These are phyloP conservation scores for Apomyelois bistriatella DNA, from an alignment of 2,888 invertebrate genomes.

Conservation along the genomic window DNA sequence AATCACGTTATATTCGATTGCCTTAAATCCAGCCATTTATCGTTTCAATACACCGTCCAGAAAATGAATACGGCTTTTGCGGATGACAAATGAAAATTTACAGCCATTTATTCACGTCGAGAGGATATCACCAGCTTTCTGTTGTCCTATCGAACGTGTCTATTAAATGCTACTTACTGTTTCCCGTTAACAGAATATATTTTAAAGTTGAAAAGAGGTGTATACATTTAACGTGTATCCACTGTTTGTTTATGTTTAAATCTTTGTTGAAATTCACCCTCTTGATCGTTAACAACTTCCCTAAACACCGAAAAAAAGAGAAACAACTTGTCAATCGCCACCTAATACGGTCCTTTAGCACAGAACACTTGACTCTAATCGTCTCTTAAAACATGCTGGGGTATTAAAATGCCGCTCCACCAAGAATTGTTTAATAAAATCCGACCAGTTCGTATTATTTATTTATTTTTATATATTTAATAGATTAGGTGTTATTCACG, in stretches of 20 bases:
- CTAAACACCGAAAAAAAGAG: constrained; percentile 24
- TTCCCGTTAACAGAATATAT: constrained; percentile 4
- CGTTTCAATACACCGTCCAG: constrained; percentile 30
- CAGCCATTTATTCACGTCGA: constrained; percentile 29
- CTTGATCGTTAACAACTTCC: constrained; percentile 27
- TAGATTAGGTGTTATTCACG: too few relatives aligned
- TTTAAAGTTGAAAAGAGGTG: not conserved
- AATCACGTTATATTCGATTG: constrained; percentile 17
- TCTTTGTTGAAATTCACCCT: constrained; percentile 10
- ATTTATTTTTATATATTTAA: not conserved
- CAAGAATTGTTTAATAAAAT: too few relatives aligned
- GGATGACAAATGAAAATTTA: constrained; percentile 37
- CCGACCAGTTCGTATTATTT: not conserved
- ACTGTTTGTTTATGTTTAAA: not conserved
- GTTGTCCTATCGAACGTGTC: constrained; percentile 21
- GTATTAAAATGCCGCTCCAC: constrained; percentile 30
- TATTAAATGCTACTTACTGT: constrained; percentile 16
- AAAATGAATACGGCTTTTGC: constrained; percentile 37
- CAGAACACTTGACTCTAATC: constrained; percentile 26
- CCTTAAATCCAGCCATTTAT: constrained; percentile 22
- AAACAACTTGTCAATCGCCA: constrained; percentile 48
- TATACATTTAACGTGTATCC: not conserved
- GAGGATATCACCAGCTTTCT: constrained; percentile 21
- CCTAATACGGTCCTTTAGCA: constrained; percentile 24
- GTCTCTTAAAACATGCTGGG: constrained; percentile 23